A percentile compares a stretch with the other conserved stretches of the same genome.
phyloP scores from a whole-genome alignment of 2,797 vertebrate genomes.

The Phrynocephalus vlangalii region DNA sequence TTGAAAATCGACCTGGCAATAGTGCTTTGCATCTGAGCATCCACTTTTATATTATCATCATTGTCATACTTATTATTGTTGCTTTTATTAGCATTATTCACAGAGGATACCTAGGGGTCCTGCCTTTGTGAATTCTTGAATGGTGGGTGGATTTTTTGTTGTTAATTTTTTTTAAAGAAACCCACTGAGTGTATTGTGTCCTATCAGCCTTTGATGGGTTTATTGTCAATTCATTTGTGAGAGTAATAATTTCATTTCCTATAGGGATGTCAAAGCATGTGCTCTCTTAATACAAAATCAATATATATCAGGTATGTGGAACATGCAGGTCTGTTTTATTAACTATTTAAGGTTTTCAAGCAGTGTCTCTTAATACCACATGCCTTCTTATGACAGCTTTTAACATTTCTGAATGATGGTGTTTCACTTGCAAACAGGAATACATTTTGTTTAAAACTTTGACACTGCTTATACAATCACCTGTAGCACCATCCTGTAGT shows the following conservation, averaged over 20 bases:
- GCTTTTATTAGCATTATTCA: slow-evolving; percentile 75
- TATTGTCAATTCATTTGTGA: slow-evolving; percentile 39
- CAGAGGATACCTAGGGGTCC: slow-evolving; percentile 66
- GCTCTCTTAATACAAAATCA: slow-evolving; percentile 44
- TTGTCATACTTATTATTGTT: slow-evolving; percentile 76
- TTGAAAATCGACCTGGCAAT: slow-evolving; percentile 83
- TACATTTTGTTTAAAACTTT: slow-evolving; percentile 23
- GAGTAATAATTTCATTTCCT: slow-evolving; percentile 45
- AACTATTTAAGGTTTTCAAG: slow-evolving; percentile 29
- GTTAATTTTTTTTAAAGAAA: slow-evolving; percentile 46
- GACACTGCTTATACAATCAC: slow-evolving; percentile 18
- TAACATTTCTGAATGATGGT: not conserved
- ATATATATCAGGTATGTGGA: slow-evolving; percentile 18
- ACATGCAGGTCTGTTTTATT: not conserved
- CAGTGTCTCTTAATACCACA: not conserved
- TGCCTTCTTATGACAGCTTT: slow-evolving; percentile 8
- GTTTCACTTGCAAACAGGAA: not conserved
- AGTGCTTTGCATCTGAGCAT: slow-evolving; percentile 77
- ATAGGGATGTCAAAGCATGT: slow-evolving; percentile 36
- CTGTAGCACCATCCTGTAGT: not conserved
- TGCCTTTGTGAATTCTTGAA: slow-evolving; percentile 64
- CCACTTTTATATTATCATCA: slow-evolving; percentile 76
- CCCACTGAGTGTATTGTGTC: slow-evolving; percentile 14
- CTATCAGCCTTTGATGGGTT: slow-evolving; percentile 56
- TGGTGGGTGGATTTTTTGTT: slow-evolving; percentile 61